Percentiles rank a stretch among this genome's conserved stretches.
phyloP scores from a whole-genome alignment of 23 tunicate species.

The Styela plicata region DNA sequence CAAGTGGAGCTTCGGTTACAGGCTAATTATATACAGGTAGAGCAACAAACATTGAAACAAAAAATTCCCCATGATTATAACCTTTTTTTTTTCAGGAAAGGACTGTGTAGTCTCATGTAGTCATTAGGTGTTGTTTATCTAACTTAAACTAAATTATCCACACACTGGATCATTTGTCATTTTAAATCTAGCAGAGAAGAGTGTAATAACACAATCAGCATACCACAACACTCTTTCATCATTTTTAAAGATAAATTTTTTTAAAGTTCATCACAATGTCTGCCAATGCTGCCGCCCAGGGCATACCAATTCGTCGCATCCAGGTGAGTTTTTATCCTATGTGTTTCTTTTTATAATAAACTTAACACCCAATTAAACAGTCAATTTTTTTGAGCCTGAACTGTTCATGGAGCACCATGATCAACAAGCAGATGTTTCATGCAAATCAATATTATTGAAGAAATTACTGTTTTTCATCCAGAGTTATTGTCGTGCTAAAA shows the following conservation, averaged over 20 bases:
- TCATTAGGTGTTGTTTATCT: background rate
- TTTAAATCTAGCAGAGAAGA: background rate
- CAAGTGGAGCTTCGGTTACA: no score
- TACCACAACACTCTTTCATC: background rate
- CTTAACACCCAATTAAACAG: no score
- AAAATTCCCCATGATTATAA: no score
- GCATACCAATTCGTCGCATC: conserved; percentile 8
- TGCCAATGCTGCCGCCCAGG: conserved; percentile 17
- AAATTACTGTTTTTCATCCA: no score
- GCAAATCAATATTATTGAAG: no score
- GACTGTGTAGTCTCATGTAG: background rate
- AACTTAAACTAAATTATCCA: background rate
- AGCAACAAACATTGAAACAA: no score
- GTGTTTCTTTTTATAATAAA: no score
- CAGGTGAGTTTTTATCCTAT: conserved; percentile 1
- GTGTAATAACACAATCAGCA: background rate
- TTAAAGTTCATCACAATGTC: conserved; percentile 3
- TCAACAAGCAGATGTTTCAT: no score
- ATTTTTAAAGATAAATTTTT: background rate
- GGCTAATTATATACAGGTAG: no score
- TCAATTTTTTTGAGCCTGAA: no score
- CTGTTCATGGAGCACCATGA: no score
- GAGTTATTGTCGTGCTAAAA: no score
- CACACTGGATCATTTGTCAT: background rate
- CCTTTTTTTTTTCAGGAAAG: background rate